Evolutionary conservation across 2,888 invertebrate genomes (phyloP).

Genomic region (Eilema griseolum): DNA sequence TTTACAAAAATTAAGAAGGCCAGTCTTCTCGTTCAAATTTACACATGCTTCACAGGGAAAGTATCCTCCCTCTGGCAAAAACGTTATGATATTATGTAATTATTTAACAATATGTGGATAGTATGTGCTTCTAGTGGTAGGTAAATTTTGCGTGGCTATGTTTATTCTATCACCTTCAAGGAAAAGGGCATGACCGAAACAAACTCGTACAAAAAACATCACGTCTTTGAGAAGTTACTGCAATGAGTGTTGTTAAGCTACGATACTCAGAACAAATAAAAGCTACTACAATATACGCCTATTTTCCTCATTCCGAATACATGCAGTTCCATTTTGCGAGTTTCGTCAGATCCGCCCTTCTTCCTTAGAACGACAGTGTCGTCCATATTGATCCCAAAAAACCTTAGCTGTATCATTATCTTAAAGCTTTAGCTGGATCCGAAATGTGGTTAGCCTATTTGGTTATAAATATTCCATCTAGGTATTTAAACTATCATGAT

Average conservation of each 20-base stretch:
- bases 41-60: too few relatives aligned
- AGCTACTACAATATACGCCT: not conserved
- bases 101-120: too few relatives aligned
- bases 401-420: not conserved
- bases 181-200: not conserved
- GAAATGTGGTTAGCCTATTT: not conserved
- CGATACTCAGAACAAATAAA: not conserved
- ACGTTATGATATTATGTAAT: too few relatives aligned
- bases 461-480: not conserved
- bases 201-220: not conserved
- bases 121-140: too few relatives aligned
- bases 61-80: too few relatives aligned
- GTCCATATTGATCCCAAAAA: not conserved
- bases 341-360: not conserved
- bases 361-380: not conserved
- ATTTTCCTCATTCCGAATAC: not conserved
- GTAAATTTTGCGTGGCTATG: not conserved
- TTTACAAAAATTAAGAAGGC: too few relatives aligned
- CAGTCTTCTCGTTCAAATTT: too few relatives aligned
- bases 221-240: not conserved
- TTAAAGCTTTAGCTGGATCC: not conserved
- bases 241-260: not conserved
- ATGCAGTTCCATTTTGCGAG: not conserved
- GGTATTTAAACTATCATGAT: too few relatives aligned
- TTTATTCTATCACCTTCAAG: not conserved